These are phyloP conservation scores for Tribolium castaneum DNA, from an alignment of 1,140 invertebrate species.

Conservation along the genomic window DNA sequence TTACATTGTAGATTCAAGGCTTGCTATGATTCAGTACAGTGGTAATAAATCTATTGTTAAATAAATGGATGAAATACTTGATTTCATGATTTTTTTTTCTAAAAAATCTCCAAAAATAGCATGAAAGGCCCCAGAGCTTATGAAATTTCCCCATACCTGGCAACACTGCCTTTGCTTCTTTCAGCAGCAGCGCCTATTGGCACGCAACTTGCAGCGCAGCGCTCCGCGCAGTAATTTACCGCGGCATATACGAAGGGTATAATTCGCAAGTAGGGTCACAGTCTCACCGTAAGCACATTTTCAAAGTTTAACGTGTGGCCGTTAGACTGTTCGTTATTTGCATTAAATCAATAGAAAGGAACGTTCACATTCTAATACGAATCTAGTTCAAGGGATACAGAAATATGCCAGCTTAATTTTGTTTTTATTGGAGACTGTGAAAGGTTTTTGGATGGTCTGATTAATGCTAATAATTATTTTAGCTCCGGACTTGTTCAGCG, in stretches of 20 bases:
- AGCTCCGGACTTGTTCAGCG: neutral
- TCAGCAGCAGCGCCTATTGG: constrained; percentile 16
- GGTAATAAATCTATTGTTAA: too few relatives aligned
- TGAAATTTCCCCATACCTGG: too few relatives aligned
- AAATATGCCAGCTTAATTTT: constrained; percentile 35
- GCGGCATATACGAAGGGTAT: constrained; percentile 12
- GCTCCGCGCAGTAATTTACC: constrained; percentile 29
- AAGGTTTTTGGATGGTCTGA: constrained; percentile 32
- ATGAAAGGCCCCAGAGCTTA: too few relatives aligned
- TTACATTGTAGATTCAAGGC: too few relatives aligned
- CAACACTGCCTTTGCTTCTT: too few relatives aligned
- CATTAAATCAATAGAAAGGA: constrained; percentile 41
- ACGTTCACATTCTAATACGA: constrained; percentile 45
- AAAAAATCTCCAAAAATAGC: too few relatives aligned
- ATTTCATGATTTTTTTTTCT: too few relatives aligned
- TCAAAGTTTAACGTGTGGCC: neutral
- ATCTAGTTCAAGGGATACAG: constrained; percentile 43
- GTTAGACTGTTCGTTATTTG: constrained; percentile 40
- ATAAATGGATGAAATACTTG: too few relatives aligned
- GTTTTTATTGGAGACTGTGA: constrained; percentile 44
- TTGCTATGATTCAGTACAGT: too few relatives aligned
- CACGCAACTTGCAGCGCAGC: constrained; percentile 40
- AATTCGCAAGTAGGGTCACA: constrained; percentile 29
- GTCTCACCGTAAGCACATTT: constrained; percentile 13
- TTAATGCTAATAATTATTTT: constrained; percentile 39